phyloP scores from a whole-genome alignment of 2,888 invertebrate genomes.

The Chirona hameri region DNA sequence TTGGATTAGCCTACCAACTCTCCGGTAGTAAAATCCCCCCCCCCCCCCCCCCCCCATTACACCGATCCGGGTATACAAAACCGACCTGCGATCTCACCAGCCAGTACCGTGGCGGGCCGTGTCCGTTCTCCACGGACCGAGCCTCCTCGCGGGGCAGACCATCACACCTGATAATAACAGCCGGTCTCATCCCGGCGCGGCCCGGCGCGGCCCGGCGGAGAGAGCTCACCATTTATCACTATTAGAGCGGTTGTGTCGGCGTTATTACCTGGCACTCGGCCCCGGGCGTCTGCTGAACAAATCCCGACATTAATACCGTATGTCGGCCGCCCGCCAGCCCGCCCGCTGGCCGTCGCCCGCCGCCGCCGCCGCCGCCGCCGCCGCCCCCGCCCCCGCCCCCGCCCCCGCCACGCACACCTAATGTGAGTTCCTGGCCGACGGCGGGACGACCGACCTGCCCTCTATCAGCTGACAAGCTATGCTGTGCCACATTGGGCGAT shows the following conservation, averaged over 20 bases:
- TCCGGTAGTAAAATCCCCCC: too few relatives aligned
- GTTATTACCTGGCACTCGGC: background rate
- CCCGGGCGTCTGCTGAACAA: conserved; percentile 2
- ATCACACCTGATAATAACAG: too few relatives aligned
- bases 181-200: background rate
- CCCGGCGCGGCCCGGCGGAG: background rate
- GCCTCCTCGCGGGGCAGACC: background rate
- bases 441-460: background rate
- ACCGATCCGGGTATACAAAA: too few relatives aligned
- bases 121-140: background rate
- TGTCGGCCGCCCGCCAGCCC: background rate
- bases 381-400: too few relatives aligned
- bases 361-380: too few relatives aligned
- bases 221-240: conserved; percentile 9
- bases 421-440: background rate
- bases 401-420: background rate
- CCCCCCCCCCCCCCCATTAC: too few relatives aligned
- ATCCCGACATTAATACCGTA: conserved; percentile 14
- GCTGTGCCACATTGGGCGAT: background rate
- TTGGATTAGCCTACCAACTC: too few relatives aligned
- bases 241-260: conserved; percentile 4
- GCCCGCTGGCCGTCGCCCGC: background rate
- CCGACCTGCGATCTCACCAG: too few relatives aligned
- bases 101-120: background rate
- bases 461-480: too few relatives aligned